Evolutionary conservation across 2,888 invertebrate genomes (phyloP).

Genomic region (Cataglyphis rosenhaueri): DNA sequence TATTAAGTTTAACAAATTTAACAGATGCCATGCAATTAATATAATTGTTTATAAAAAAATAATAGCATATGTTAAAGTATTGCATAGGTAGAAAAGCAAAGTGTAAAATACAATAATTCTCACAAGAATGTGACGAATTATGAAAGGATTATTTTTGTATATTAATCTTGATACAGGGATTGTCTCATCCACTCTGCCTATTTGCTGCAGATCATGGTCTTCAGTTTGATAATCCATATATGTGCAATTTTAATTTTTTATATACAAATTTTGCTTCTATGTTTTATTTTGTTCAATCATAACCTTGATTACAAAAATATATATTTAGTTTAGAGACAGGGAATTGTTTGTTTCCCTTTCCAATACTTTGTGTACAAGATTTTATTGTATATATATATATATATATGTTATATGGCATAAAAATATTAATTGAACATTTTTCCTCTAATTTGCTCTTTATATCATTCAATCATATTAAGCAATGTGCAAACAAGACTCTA

Average conservation of each 20-base stretch:
- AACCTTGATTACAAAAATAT: constrained; percentile 32
- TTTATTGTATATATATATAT: neutral
- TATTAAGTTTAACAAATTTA: neutral
- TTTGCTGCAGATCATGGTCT: constrained; percentile 23
- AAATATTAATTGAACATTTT: neutral
- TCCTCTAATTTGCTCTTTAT: neutral
- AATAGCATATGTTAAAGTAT: constrained; percentile 11
- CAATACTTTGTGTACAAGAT: neutral
- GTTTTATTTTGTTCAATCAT: constrained; percentile 11
- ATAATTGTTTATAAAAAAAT: constrained; percentile 14
- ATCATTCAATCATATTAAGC: constrained; percentile 3
- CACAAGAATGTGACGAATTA: constrained; percentile 78
- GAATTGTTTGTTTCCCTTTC: neutral
- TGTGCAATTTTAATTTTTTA: constrained; percentile 14
- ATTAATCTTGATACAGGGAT: neutral
- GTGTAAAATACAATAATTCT: constrained; percentile 56
- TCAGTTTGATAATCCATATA: constrained; percentile 26
- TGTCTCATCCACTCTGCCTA: neutral
- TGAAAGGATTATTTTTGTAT: constrained; percentile 61
- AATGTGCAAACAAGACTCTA: neutral
- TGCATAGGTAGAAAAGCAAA: neutral
- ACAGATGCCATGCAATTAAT: neutral
- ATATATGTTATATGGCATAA: neutral
- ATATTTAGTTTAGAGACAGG: neutral
- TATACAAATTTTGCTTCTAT: constrained; percentile 3